Conservation (phyloP, 2,113 vertebrate species). For the Poecile atricapillus region DNA sequence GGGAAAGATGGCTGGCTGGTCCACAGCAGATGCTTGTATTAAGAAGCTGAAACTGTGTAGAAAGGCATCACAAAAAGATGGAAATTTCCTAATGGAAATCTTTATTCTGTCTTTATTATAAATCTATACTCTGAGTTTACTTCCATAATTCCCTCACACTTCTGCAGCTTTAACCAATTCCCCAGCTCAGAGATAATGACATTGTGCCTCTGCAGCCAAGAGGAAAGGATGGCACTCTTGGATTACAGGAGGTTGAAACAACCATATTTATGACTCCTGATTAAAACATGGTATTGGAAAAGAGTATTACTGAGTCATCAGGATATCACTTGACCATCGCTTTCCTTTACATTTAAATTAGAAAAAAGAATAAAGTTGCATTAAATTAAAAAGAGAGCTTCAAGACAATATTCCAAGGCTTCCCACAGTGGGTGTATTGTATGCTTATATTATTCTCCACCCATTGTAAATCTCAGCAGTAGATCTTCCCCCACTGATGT, state of each 20-base stretch:
- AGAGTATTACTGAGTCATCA: background rate
- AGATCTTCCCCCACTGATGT: background rate
- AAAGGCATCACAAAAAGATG: background rate
- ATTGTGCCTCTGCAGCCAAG: background rate
- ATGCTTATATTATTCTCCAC: background rate
- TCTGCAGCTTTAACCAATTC: background rate
- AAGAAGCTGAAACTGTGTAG: background rate
- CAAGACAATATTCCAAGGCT: background rate
- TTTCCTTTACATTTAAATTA: background rate
- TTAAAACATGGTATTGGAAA: constrained; percentile 15
- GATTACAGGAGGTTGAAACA: background rate
- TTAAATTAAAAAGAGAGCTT: background rate
- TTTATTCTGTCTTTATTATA: background rate
- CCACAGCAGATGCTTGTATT: background rate
- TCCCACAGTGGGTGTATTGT: constrained; percentile 1
- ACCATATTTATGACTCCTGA: background rate
- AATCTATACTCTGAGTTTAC: background rate
- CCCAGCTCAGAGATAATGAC: background rate
- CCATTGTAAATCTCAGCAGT: background rate
- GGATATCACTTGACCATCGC: background rate
- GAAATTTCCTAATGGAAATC: background rate
- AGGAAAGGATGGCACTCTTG: background rate
- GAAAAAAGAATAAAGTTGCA: background rate
- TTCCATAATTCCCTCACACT: background rate
- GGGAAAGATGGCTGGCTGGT: background rate